Conservation (phyloP, 2,113 vertebrate genomes). For the Okapia johnstoni region DNA sequence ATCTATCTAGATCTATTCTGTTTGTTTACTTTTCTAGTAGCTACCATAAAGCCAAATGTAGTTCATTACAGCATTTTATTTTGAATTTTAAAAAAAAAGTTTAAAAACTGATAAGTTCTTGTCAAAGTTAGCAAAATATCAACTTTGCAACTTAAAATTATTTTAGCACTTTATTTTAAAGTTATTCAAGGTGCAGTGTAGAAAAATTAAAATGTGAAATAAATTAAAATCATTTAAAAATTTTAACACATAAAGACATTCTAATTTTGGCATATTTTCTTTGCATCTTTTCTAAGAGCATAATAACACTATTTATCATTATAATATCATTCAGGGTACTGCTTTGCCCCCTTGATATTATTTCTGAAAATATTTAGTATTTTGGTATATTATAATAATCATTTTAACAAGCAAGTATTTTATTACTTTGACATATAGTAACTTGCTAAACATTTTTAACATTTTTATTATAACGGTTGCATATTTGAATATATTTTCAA, state of each 20-base stretch:
- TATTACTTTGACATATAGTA: background rate
- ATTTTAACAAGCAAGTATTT: background rate
- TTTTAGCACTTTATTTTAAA: background rate
- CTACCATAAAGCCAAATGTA: background rate
- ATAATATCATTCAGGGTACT: background rate
- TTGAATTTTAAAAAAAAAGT: background rate
- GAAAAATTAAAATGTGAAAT: background rate
- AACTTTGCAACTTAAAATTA: background rate
- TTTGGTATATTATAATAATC: background rate
- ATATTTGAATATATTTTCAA: background rate
- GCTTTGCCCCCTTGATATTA: background rate
- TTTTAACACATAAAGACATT: background rate
- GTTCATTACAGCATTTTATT: background rate
- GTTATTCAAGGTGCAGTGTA: background rate
- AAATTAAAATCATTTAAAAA: background rate
- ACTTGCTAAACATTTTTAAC: background rate
- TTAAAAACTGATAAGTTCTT: background rate
- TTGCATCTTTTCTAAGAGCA: background rate
- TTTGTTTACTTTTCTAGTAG: background rate
- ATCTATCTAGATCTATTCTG: background rate
- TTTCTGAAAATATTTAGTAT: background rate
- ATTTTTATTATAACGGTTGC: background rate
- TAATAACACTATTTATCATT: background rate
- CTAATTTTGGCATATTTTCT: background rate
- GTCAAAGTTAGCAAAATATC: background rate